Percentiles rank a stretch among this genome's conserved stretches.
Conservation (phyloP, 2,888 invertebrate species). For the Pomacea canaliculata region DNA sequence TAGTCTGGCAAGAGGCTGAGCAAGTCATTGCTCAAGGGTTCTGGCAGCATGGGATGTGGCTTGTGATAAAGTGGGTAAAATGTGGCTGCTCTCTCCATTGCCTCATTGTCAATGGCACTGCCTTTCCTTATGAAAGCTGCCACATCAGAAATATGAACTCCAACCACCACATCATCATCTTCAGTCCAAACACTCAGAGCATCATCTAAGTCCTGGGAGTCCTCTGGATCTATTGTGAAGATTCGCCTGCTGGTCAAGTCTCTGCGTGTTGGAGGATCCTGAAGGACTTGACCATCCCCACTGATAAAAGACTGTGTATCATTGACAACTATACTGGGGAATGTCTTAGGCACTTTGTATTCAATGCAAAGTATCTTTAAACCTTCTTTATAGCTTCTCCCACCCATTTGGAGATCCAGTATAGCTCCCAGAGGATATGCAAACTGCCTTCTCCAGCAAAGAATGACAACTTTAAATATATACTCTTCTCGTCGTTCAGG, state of each 20-base stretch:
- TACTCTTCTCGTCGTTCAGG: conserved; percentile 37
- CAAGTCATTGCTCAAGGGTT: conserved; percentile 40
- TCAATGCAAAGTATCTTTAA: conserved; percentile 22
- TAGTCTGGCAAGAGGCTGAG: conserved; percentile 44
- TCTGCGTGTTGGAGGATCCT: background rate
- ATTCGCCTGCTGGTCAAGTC: conserved; percentile 37
- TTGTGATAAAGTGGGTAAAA: conserved; percentile 34
- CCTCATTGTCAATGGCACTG: conserved; percentile 44
- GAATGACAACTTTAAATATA: conserved; percentile 44
- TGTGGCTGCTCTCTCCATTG: conserved; percentile 39
- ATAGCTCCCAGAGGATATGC: conserved; percentile 47
- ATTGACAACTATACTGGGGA: conserved; percentile 7
- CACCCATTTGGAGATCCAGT: conserved; percentile 36
- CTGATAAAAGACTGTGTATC: conserved; percentile 4
- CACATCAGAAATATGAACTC: conserved; percentile 54
- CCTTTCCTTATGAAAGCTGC: conserved; percentile 37
- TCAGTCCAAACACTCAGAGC: conserved; percentile 40
- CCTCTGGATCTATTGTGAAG: conserved; percentile 49
- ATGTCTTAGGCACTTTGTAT: conserved; percentile 21
- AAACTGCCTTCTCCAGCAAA: conserved; percentile 38
- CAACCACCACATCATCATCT: conserved; percentile 34
- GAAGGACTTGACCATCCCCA: background rate
- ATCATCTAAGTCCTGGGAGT: conserved; percentile 45
- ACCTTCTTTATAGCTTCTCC: conserved; percentile 11
- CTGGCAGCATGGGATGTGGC: conserved; percentile 48